Percentiles rank a stretch among this genome's conserved stretches.
Evolutionary conservation across 1,140 invertebrate species (phyloP).

Genomic region (Colletes latitarsis): DNA sequence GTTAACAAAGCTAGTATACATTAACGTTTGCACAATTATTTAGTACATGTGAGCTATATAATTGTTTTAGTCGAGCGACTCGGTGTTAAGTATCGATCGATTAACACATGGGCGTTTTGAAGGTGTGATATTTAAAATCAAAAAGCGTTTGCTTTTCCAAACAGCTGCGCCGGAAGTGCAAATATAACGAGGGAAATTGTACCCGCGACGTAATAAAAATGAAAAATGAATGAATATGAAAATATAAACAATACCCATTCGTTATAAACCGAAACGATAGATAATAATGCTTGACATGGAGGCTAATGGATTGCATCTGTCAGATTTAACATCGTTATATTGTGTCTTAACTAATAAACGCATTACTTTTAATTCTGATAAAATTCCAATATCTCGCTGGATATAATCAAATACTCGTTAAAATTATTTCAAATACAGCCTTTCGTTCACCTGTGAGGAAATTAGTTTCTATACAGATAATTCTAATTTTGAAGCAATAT

Average conservation of each 20-base stretch:
- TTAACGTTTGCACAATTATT: no score
- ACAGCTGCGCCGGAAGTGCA: conserved; percentile 12
- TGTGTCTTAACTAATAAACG: neutral
- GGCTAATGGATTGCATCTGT: neutral
- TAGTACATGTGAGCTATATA: no score
- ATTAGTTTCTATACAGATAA: no score
- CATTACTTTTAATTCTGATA: no score
- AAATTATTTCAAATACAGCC: no score
- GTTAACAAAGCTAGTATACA: no score
- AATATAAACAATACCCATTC: neutral
- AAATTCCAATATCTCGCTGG: no score
- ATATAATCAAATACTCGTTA: no score
- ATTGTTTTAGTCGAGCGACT: no score
- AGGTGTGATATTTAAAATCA: conserved; percentile 29
- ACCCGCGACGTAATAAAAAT: neutral
- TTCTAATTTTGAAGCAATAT: no score
- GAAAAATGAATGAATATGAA: conserved; percentile 10
- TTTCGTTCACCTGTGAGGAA: no score
- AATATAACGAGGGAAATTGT: conserved; percentile 6
- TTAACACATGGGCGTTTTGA: neutral
- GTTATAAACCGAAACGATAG: neutral
- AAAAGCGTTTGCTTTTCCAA: conserved; percentile 17
- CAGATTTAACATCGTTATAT: neutral
- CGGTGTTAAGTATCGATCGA: no score
- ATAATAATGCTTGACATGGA: neutral